These are phyloP conservation scores for Bombus huntii DNA, from an alignment of 1,140 invertebrate genomes.

Conservation along the genomic window DNA sequence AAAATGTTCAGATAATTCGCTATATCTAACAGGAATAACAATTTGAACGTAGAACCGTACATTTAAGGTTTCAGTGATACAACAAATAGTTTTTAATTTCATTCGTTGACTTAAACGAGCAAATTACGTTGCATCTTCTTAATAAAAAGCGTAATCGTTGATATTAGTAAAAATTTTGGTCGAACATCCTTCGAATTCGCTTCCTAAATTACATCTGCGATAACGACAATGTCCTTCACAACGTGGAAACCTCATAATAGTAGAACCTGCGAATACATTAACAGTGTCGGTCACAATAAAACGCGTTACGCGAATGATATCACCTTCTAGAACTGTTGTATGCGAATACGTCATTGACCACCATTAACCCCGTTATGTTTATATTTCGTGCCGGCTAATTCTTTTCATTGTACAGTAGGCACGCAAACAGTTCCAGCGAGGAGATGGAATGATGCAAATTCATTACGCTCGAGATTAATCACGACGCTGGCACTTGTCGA, in stretches of 20 bases:
- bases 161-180: not conserved
- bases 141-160: not conserved
- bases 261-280: slow-evolving; percentile 9
- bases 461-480: not conserved
- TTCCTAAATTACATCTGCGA: slow-evolving; percentile 3
- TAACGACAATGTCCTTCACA: slow-evolving; percentile 13
- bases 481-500: not conserved
- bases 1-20: too few relatives aligned
- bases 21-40: too few relatives aligned
- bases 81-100: not conserved
- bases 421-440: not conserved
- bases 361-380: slow-evolving; percentile 50
- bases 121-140: not conserved
- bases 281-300: slow-evolving; percentile 24
- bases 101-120: too few relatives aligned
- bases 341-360: slow-evolving; percentile 50
- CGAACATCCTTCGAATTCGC: not conserved
- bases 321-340: slow-evolving; percentile 57
- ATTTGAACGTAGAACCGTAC: too few relatives aligned
- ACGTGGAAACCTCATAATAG: slow-evolving; percentile 4
- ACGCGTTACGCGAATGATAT: slow-evolving; percentile 49
- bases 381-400: slow-evolving; percentile 13
- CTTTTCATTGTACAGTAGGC: not conserved
- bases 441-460: not conserved
- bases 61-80: too few relatives aligned